Base-by-base conservation (phyloP, 2,113 vertebrate species). In the Siphamia tubifer region DNA sequence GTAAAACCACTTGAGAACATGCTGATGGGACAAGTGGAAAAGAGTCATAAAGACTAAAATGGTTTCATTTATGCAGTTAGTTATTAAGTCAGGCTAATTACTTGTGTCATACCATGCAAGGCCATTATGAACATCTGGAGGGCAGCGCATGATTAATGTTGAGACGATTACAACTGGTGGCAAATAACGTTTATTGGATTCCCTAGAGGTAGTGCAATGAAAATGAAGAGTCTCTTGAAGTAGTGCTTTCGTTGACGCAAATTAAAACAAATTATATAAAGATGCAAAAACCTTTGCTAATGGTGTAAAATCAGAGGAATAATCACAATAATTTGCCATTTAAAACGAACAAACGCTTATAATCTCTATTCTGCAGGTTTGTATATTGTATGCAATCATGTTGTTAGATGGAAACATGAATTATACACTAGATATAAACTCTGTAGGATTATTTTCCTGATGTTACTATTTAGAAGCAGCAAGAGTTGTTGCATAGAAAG, bases 61-160 rank as follows among this genome's bases (percentile, higher is more conserved):
- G 39, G 16, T 23, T 21, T 42, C n/a, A 1, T 55, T 62, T 61
- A 56, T 70, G 17, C 49, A 43, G 42, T 57, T 12, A 15, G 44
- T 51, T 65, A 56, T 63, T 54, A 75, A 67, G 47, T 23, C 15
- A 12, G 25, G 35, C 15, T 77, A 61, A 82, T 82, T 68, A 43
- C 24, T 60, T 42, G 5, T 15, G 8, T 68, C 42, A 62, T 55
- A 31, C 40, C 56, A 40, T 40, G 43, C 8, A 60, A 63, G 34
- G 24, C n/a, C 40, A 39, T 74, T 60, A 42, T 48, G 31, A 11
- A 48, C 48, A 63, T 60, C 74, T 72, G 32, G 39, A 68, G 62
- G 71, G 77, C 49, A 58, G 49, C 8, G 1, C 8, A 43, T 68
- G 51, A 56, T 55, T 65, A 9, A 66, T 45, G n/a, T 19, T 13